Conservation (phyloP, 2,888 invertebrate species). For the Dynastes grantii region DNA sequence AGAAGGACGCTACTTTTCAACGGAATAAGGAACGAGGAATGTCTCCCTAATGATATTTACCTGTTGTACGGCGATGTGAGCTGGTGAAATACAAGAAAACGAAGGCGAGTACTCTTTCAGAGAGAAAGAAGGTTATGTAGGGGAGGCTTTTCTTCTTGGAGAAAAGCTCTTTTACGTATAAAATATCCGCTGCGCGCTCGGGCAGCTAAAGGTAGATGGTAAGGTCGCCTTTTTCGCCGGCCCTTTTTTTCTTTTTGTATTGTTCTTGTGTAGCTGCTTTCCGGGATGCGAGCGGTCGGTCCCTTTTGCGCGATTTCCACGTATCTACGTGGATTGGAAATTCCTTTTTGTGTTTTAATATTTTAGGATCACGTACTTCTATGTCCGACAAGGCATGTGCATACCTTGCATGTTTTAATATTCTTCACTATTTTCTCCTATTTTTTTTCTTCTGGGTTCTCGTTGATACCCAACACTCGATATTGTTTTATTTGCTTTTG, state of each 20-base stretch:
- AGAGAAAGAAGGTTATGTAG: not conserved
- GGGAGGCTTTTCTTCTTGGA: conserved; percentile 26
- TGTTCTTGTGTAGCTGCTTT: not conserved
- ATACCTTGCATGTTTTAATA: not conserved
- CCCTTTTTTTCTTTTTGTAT: conserved; percentile 14
- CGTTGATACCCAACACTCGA: too few species aligned
- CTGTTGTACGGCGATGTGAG: not conserved
- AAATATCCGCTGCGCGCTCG: conserved; percentile 43
- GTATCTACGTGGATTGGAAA: conserved; percentile 27
- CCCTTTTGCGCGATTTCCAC: not conserved
- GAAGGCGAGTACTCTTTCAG: conserved; percentile 33
- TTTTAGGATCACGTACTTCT: conserved; percentile 27
- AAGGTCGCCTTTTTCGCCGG: conserved; percentile 3
- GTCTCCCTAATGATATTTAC: not conserved
- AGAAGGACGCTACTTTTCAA: too few species aligned
- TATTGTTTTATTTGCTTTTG: too few species aligned
- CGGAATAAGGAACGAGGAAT: too few species aligned
- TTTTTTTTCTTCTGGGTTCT: not conserved
- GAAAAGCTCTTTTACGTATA: conserved; percentile 51
- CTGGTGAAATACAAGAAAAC: conserved; percentile 39
- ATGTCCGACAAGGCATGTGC: not conserved
- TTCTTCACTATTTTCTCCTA: not conserved
- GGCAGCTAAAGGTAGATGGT: not conserved
- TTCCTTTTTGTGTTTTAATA: conserved; percentile 34
- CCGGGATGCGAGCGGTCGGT: not conserved